These are phyloP conservation scores for Mythimna impura DNA, from an alignment of 2,888 invertebrate species.

Conservation along the genomic window DNA sequence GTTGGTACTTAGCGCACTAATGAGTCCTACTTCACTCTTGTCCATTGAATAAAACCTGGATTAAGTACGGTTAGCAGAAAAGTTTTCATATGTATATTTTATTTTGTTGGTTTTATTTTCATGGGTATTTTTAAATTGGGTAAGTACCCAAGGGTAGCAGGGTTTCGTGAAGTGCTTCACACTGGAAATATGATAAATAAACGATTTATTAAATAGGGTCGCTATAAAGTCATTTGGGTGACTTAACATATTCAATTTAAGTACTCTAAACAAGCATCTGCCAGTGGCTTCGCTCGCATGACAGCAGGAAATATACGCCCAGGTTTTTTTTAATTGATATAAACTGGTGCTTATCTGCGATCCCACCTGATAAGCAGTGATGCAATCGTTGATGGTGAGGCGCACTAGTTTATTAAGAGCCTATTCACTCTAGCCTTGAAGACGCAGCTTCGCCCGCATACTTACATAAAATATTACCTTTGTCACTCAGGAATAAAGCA, in stretches of 20 bases:
- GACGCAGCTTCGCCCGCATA: no score
- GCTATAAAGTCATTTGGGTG: no score
- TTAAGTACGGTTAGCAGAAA: constrained; percentile 44
- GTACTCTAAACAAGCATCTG: not conserved
- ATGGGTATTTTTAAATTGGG: constrained; percentile 5
- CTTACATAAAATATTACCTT: no score
- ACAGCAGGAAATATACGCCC: no score
- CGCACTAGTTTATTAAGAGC: no score
- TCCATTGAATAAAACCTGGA: constrained; percentile 55
- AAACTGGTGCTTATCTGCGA: no score
- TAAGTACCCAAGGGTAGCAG: not conserved
- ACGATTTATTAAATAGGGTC: not conserved
- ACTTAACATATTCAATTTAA: not conserved
- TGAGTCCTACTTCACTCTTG: constrained; percentile 58
- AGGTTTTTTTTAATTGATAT: no score
- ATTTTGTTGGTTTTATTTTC: not conserved
- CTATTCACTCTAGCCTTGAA: no score
- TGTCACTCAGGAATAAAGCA: no score
- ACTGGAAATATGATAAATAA: not conserved
- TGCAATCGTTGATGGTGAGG: no score
- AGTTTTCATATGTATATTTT: not conserved
- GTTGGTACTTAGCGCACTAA: constrained; percentile 53
- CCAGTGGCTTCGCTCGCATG: no score
- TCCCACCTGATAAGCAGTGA: no score
- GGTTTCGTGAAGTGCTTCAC: not conserved